Evolutionary conservation across 2,797 vertebrate genomes (phyloP), one percentile per base, ranked within the genome.

Genomic region (Hafferia zeledoni): DNA sequence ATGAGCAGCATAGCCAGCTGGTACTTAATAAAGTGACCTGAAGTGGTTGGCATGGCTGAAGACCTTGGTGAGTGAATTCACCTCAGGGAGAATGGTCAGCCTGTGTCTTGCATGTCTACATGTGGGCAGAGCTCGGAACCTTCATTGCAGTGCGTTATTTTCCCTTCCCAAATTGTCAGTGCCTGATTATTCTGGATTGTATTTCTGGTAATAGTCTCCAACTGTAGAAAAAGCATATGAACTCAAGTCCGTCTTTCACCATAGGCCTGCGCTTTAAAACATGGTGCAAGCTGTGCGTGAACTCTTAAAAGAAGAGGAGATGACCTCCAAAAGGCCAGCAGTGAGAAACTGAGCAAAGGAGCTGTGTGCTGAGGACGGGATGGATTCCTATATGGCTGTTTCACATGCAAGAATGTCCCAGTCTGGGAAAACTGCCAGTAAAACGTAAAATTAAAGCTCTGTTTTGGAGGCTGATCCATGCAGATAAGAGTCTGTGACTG

Each of bases 391-490:
- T 69, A 94, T 1, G 44, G 55, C 88, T 95, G 35, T 82, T 97
- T 95, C 95, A 89, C 88, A 95, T 92, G 83, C 93, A 95, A 79
- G 90, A 97, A 95, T 95, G 95, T 95, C 93, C 81, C 72, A 67
- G 28, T 87, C 95, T 93, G 95, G 95, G 96, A 96, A 94, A 80
- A 3, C 3, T 88, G 95, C 94, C 94, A 96, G 85, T 84, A 82
- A 94, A 93, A 91, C 88, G 76, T 93, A 93, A 95, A 96, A 96
- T 88, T 95, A 87, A 95, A 96, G 86, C 93, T 94, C 93, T 97
- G 94, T 95, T 95, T 92, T 89, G 80, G 70, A 82, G 93, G 20
- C 93, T 49, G 93, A 95, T 95, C 67, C 90, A 31, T 0, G 6
- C 88, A 94, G 95, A 97, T 96, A 97, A 96, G 77, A 87, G 94